These are phyloP conservation scores for Simalia tracyae DNA, from an alignment of 2,797 vertebrate genomes.

Conservation along the genomic window DNA sequence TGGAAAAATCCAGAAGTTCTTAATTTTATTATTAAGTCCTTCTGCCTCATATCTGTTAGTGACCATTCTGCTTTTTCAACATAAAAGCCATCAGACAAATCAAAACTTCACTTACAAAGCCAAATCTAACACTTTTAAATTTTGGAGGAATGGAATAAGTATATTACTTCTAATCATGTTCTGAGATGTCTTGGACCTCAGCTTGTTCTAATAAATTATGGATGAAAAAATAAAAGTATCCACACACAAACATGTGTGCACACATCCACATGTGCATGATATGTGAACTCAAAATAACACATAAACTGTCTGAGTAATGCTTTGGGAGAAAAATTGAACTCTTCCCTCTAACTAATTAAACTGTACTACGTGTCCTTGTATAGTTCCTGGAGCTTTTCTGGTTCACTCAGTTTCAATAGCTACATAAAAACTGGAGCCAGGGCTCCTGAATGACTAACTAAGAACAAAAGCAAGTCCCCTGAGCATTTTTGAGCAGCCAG, in stretches of 20 bases:
- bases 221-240: constrained; percentile 58
- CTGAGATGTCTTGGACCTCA: constrained; percentile 47
- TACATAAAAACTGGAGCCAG: constrained; percentile 66
- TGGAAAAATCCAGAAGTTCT: constrained; percentile 61
- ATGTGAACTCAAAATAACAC: constrained; percentile 41
- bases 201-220: constrained; percentile 67
- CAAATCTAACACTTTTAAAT: not conserved
- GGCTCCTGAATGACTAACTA: constrained; percentile 72
- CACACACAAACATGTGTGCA: not conserved
- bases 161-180: constrained; percentile 50
- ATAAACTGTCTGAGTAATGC: constrained; percentile 69
- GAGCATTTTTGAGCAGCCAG: constrained; percentile 70
- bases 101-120: constrained; percentile 41
- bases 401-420: constrained; percentile 75
- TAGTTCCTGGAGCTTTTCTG: constrained; percentile 73
- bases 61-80: constrained; percentile 68
- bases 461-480: constrained; percentile 73
- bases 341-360: constrained; percentile 73
- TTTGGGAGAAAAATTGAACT: constrained; percentile 55
- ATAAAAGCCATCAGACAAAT: constrained; percentile 60
- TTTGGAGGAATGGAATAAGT: constrained; percentile 30
- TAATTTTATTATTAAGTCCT: constrained; percentile 71
- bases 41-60: constrained; percentile 67
- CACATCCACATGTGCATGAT: not conserved
- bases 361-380: constrained; percentile 73